Conservation (phyloP, 2,113 vertebrate genomes). For the Ptilorrhoa leucosticta region DNA sequence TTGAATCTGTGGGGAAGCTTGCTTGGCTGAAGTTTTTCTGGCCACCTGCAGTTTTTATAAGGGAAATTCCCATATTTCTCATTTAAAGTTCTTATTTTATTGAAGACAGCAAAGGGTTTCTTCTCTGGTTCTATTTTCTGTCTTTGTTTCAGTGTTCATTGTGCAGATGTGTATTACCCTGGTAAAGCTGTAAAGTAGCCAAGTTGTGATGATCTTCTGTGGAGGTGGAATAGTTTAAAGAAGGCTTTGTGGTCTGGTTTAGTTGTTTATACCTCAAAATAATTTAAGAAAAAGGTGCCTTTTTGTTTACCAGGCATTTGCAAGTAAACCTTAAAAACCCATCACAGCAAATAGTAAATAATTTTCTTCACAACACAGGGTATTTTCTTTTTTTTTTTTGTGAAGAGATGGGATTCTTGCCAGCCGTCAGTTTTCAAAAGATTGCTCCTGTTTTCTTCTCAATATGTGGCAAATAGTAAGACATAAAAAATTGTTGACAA, state of each 20-base stretch:
- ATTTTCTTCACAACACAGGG: background rate
- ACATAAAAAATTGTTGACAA: background rate
- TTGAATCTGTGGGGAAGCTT: background rate
- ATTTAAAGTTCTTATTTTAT: background rate
- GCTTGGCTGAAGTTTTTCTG: background rate
- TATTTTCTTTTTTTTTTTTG: background rate
- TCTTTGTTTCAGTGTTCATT: background rate
- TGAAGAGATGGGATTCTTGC: background rate
- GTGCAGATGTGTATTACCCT: background rate
- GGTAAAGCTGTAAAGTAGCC: background rate
- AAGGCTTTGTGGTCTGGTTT: background rate
- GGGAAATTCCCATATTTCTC: background rate
- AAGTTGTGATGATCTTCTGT: background rate
- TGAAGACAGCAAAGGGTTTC: background rate
- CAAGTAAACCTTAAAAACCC: background rate
- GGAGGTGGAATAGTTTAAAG: background rate
- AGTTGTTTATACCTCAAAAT: background rate
- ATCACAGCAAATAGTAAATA: background rate
- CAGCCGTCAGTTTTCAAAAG: background rate
- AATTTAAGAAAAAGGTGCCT: background rate
- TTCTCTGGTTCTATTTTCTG: background rate
- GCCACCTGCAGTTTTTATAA: background rate
- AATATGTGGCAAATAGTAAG: background rate
- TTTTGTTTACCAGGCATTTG: background rate
- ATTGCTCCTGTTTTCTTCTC: background rate